Evolutionary conservation across 2,113 vertebrate species (phyloP), one percentile per base, ranked within the genome.

Genomic region (Indri indri): DNA sequence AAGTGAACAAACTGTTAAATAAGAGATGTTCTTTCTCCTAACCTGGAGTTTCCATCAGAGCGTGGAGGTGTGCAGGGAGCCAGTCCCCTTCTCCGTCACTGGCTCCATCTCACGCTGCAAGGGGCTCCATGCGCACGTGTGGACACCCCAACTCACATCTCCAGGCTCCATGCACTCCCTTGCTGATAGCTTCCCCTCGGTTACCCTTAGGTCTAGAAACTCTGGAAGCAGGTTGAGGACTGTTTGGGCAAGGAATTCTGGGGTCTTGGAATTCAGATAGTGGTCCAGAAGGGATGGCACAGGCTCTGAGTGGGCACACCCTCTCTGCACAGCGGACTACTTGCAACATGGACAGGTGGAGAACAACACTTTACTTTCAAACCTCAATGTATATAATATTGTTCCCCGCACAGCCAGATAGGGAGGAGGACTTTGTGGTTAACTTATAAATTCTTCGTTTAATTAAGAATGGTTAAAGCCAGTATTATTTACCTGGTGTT

Each of bases 381-480:
- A 70, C 17, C 27, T 71, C 54, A 17, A 45, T 52, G 47, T 40
- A 2, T 90, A 34, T 23, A 57, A 34, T 57, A 45, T 42, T 73
- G 52, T 52, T 89, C 25, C 73, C 18, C 40, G 7, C 23, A 12
- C 47, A 54, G 37, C 37, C 30, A 95, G 54, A 83, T 10, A 91
- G 23, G 40, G 16, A 90, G 65, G 81, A 88, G 30, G 52, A 66
- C 23, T 81, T 81, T 90, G 82, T 61, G 70, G 59, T 81, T 70
- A 77, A 61, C 7, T 57, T 90, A 18, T 40, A 90, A 84, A 25
- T 76, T 88, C 57, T 84, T 65, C 76, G 50, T 71, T 90, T 95
- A 96, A 90, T 95, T 93, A 88, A 65, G 57, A 88, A 81, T 30
- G 73, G 34, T 65, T 88, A 45, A 92, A 94, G 18, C 50, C 79